A percentile compares a stretch with the other conserved stretches of the same genome.
Conservation (phyloP, 2,797 vertebrate genomes). For the Sebastes paucispinis region DNA sequence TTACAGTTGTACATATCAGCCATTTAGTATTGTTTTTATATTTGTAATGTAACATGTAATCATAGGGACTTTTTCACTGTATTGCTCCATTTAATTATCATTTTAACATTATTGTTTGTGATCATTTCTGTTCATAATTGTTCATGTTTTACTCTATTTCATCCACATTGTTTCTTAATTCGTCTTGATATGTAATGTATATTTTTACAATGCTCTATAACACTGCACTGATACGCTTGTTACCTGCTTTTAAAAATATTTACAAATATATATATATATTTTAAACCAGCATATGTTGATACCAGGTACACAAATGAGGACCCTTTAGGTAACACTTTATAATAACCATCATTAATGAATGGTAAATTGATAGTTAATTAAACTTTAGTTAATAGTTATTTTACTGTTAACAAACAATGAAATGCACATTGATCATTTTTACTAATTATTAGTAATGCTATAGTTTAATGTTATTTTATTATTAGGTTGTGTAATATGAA, state of each 20-base stretch:
- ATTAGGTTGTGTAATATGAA: too few species aligned
- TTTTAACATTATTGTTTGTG: not conserved
- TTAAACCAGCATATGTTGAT: not conserved
- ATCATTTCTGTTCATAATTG: not conserved
- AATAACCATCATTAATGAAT: too few species aligned
- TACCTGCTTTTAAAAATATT: slow-evolving; percentile 5
- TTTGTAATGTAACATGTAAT: not conserved
- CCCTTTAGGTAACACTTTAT: slow-evolving; percentile 1
- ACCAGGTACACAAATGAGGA: not conserved
- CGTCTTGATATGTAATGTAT: not conserved
- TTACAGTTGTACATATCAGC: slow-evolving; percentile 30
- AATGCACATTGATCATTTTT: too few species aligned
- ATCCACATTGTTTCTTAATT: not conserved
- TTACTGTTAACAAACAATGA: too few species aligned
- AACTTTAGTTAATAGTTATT: too few species aligned
- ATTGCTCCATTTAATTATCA: not conserved
- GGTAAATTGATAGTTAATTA: too few species aligned
- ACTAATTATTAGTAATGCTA: too few species aligned
- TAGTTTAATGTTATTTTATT: too few species aligned
- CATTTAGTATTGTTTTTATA: slow-evolving; percentile 8
- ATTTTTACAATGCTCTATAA: slow-evolving; percentile 9
- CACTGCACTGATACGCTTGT: not conserved
- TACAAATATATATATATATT: not conserved
- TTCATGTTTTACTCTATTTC: not conserved
- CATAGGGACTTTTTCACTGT: not conserved